Evolutionary conservation across 1,140 invertebrate species (phyloP), one percentile per base, ranked within the genome.

Genomic region (Mylabris phalerata): DNA sequence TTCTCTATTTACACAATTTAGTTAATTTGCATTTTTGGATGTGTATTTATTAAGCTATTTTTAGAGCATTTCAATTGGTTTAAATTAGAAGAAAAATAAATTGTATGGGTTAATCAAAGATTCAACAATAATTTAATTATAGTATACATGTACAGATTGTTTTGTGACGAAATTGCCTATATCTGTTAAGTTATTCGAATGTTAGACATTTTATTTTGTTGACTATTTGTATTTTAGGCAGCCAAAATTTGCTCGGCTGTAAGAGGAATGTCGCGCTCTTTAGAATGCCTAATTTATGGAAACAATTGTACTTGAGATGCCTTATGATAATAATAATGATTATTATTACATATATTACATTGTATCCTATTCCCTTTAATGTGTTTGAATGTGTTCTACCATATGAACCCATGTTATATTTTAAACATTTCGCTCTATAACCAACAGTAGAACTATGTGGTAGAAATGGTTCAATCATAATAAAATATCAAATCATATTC

Each of bases 191-290:
- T 64, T 66, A 63, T 65, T 62, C 58, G 60, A 65, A 66, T 60
- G 59, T 65, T 61, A 64, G 50, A 65, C 60, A 61, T n/a, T 64
- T 68, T 69, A 67, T 65, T 67, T 66, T 67, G 64, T 64, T 64
- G 64, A 63, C 60, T 66, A 65, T 70, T 65, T 67, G 55, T 69
- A 66, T 66, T 61, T 40, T 63, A 65, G 56, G 52, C 60, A 58
- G 44, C 55, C 45, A 10, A 55, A 32, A 40, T 64, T 67, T 67
- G 50, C 56, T 26, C 38, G 55, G 59, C 48, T 60, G 49, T 51
- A 60, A 55, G 49, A 62, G 61, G 65, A 65, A 63, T 68, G 67
- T 63, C 60, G 58, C 57, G 62, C 65, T 67, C 32, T 57, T 42
- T 66, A 66, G 62, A 61, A 51, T 65, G 61, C 60, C 61, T 65